Evolutionary conservation across 2,888 invertebrate genomes (phyloP).

Genomic region (Apamea epomidion): DNA sequence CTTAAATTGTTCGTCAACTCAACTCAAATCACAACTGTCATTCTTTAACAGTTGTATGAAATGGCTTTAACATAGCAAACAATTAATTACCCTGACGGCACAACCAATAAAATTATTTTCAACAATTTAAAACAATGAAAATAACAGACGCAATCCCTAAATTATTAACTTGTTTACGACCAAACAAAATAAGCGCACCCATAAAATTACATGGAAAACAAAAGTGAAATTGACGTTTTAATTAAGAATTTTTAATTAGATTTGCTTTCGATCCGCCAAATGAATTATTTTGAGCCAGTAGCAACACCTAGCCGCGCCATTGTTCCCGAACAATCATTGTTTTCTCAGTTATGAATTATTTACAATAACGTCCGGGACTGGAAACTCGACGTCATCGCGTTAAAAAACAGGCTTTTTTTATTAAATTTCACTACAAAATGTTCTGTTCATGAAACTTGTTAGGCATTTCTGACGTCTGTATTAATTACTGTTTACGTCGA

Average conservation of each 20-base stretch:
- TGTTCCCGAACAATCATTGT: constrained; percentile 48
- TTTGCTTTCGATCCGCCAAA: constrained; percentile 48
- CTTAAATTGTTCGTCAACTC: neutral
- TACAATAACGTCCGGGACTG: constrained; percentile 8
- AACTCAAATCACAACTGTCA: neutral
- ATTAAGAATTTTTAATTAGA: constrained; percentile 52
- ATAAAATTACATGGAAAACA: constrained; percentile 7
- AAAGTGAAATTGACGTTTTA: constrained; percentile 35
- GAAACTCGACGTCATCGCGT: constrained; percentile 13
- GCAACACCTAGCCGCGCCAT: constrained; percentile 26
- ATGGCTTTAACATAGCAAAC: neutral
- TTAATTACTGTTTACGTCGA: neutral
- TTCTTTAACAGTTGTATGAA: neutral
- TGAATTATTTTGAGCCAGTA: constrained; percentile 34
- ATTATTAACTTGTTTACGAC: neutral
- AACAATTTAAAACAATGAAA: neutral
- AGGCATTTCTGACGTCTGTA: constrained; percentile 14
- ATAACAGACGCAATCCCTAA: neutral
- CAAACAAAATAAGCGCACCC: constrained; percentile 16
- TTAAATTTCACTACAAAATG: constrained; percentile 30
- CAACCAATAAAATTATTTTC: neutral
- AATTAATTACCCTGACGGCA: neutral
- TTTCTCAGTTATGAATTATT: constrained; percentile 46
- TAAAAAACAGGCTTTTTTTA: constrained; percentile 18
- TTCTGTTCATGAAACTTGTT: constrained; percentile 16